These are phyloP conservation scores for Erethizon dorsatum DNA, from an alignment of 2,797 vertebrate species.

Conservation along the genomic window DNA sequence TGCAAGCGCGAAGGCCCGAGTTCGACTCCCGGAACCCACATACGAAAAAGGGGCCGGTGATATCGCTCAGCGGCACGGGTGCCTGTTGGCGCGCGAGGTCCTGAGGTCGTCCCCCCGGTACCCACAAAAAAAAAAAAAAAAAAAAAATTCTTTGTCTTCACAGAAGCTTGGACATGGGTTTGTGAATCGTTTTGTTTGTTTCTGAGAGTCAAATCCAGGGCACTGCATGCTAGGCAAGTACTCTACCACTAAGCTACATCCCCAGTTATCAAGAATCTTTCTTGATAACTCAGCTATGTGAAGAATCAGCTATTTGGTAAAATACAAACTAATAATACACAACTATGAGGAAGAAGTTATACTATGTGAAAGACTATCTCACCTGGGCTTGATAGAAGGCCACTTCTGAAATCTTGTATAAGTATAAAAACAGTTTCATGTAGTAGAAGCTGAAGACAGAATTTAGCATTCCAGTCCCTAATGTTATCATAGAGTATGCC, in stretches of 20 bases:
- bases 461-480: conserved; percentile 95
- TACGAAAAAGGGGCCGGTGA: too few species aligned
- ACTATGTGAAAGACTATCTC: conserved; percentile 32
- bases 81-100: too few species aligned
- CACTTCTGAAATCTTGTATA: conserved; percentile 93
- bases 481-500: conserved; percentile 95
- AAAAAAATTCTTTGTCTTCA: not conserved
- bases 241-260: not conserved
- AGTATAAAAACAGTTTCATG: conserved; percentile 95
- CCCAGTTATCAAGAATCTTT: not conserved
- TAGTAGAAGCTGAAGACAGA: conserved; percentile 97
- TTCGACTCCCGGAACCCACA: too few species aligned
- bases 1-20: too few species aligned
- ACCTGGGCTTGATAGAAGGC: conserved; percentile 95
- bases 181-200: not conserved
- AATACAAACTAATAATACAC: not conserved
- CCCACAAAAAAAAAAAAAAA: too few species aligned
- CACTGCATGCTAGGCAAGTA: not conserved
- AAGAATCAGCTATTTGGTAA: conserved; percentile 17
- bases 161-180: not conserved
- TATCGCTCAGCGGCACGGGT: too few species aligned
- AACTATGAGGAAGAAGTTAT: not conserved
- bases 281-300: conserved; percentile 16
- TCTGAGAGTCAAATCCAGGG: not conserved
- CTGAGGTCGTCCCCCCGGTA: too few species aligned